Percentiles rank a stretch among this genome's conserved stretches.
Conservation (phyloP, 2,888 invertebrate genomes). For the Spicauda simplicius region DNA sequence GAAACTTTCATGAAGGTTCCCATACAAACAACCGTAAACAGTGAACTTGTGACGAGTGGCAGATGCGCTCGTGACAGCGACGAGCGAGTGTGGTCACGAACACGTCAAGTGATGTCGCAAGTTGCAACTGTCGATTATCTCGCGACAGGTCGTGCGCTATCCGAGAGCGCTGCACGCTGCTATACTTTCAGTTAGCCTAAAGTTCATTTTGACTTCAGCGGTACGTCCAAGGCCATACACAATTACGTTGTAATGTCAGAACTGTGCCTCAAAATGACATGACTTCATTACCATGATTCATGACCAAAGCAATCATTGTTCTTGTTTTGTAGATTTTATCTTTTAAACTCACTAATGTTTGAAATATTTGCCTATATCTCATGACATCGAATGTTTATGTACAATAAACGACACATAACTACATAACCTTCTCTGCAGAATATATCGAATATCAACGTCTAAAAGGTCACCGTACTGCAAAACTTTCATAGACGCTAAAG, state of each 20-base stretch:
- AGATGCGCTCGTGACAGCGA: conserved; percentile 46
- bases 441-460: conserved; percentile 2
- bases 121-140: conserved; percentile 50
- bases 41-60: conserved; percentile 40
- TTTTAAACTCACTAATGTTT: too few relatives aligned
- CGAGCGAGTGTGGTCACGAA: conserved; percentile 72
- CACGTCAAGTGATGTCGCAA: conserved; percentile 70
- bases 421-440: conserved; percentile 11
- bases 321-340: too few relatives aligned
- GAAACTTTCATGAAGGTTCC: neutral
- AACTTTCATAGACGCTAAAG: conserved; percentile 25
- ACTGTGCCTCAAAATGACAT: conserved; percentile 1
- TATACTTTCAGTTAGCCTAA: conserved; percentile 41
- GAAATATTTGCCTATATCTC: neutral
- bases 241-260: neutral
- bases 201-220: conserved; percentile 9
- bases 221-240: neutral
- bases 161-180: conserved; percentile 41
- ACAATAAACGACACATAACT: neutral
- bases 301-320: too few relatives aligned
- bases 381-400: neutral
- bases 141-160: conserved; percentile 55
- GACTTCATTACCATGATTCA: neutral
- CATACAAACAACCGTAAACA: conserved; percentile 22
- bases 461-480: conserved; percentile 24